These are phyloP conservation scores for Cheilosia scutellata DNA, from an alignment of 2,888 invertebrate species.

Conservation along the genomic window DNA sequence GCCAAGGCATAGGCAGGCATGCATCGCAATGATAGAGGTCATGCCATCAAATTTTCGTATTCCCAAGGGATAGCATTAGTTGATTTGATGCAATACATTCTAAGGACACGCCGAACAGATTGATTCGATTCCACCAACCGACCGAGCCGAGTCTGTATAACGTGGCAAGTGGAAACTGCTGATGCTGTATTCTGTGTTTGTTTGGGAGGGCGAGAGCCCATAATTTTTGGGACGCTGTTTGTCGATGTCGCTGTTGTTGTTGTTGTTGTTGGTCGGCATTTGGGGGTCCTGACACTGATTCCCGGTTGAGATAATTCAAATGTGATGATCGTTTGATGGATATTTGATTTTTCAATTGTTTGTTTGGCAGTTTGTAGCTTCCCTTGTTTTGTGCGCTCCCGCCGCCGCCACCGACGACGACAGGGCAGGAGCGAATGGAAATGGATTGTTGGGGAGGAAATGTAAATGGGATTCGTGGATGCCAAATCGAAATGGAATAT, in stretches of 20 bases:
- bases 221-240: slow-evolving; percentile 58
- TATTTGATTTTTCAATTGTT: slow-evolving; percentile 77
- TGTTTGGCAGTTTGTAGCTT: slow-evolving; percentile 72
- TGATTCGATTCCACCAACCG: slow-evolving; percentile 56
- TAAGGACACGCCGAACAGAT: slow-evolving; percentile 64
- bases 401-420: not conserved
- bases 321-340: slow-evolving; percentile 77
- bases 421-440: not conserved
- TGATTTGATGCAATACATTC: slow-evolving; percentile 75
- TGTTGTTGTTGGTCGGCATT: slow-evolving; percentile 47
- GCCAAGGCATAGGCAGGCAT: slow-evolving; percentile 31
- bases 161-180: slow-evolving; percentile 10
- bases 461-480: slow-evolving; percentile 69
- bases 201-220: slow-evolving; percentile 11
- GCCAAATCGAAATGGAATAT: slow-evolving; percentile 70
- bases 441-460: slow-evolving; percentile 21
- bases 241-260: slow-evolving; percentile 43
- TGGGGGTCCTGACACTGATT: slow-evolving; percentile 74
- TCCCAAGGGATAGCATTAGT: slow-evolving; percentile 74
- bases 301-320: slow-evolving; percentile 77
- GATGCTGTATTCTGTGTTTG: not conserved
- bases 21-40: slow-evolving; percentile 71
- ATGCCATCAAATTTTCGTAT: slow-evolving; percentile 73
- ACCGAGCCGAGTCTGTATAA: not conserved
- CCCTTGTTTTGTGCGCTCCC: slow-evolving; percentile 18